Base-by-base conservation (phyloP, 2,113 vertebrate genomes). In the Chionodraco myersi region DNA sequence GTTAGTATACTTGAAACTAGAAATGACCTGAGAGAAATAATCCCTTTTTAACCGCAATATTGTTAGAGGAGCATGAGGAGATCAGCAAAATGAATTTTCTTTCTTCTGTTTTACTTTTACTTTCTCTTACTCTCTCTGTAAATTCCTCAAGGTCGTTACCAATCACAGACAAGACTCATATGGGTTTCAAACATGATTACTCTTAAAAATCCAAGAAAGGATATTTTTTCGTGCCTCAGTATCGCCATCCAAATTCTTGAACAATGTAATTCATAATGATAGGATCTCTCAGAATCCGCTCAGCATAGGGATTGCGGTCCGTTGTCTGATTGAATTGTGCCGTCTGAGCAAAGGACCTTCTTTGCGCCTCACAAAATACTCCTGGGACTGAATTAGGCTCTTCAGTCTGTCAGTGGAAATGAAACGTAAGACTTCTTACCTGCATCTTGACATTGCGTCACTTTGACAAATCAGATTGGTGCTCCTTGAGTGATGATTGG, bases 391-490 rank as follows among this genome's bases (percentile, higher is more conserved):
- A 87, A 86, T 87, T 82, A 86, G 62, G 73, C 77, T 86, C 88
- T 77, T 82, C 58, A 60, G 0, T 75, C 60, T 88, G 90, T 90
- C 88, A 88, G 84, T 26, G 52, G 15, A 70, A 77, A 85, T 91
- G 83, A 90, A 91, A 89, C 18, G 10, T 69, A 66, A 87, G 49
- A 79, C 41, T 45, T 53, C 85, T 88, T 82, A 68, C 52, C 69
- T 15, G 45, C 79, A 72, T 84, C 89, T 90, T 91, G 88, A 92
- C 89, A 84, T 88, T 85, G 88, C 54, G 56, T 91, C 80, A 83
- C 86, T 87, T 83, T 86, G 88, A 87, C 84, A 79, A 83, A 87
- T 88, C 86, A 75, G 73, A 77, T 60, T n/a, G 54, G 34, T 7
- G 80, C 77, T 82, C 16, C 52, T 80, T 77, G 84, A 89, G 84